A percentile compares a stretch with the other conserved stretches of the same genome.
Conservation (phyloP, 1,140 invertebrate genomes). For the Coenobita brevimanus region DNA sequence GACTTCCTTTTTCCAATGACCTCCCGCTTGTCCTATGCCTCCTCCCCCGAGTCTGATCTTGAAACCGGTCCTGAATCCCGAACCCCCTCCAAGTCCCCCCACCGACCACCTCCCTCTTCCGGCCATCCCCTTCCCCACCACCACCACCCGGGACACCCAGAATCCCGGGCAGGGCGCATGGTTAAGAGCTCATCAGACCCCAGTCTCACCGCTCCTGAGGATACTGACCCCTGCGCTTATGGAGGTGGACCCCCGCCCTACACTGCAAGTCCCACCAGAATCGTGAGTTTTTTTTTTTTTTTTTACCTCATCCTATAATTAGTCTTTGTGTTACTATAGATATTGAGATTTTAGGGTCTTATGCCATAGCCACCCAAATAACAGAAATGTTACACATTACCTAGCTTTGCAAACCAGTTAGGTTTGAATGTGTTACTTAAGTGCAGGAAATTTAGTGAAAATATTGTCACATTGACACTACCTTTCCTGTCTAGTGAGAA, state of each 20-base stretch:
- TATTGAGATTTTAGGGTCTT: too few species aligned
- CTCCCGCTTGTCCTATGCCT: conserved; percentile 94
- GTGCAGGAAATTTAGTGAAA: too few species aligned
- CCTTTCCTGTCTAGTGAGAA: too few species aligned
- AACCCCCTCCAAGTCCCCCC: conserved; percentile 72
- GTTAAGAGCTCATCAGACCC: conserved; percentile 91
- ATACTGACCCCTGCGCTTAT: conserved; percentile 75
- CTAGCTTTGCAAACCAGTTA: too few species aligned
- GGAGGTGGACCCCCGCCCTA: conserved; percentile 86
- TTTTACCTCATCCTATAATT: too few species aligned
- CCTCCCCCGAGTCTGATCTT: conserved; percentile 92
- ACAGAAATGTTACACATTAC: too few species aligned
- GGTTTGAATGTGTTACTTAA: too few species aligned
- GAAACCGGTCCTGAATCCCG: conserved; percentile 77
- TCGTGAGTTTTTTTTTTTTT: conserved; percentile 69
- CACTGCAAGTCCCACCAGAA: conserved; percentile 73
- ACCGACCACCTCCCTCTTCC: conserved; percentile 72
- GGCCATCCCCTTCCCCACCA: conserved; percentile 38
- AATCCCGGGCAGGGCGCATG: conserved; percentile 74
- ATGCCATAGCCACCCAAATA: too few species aligned
- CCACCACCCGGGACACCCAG: conserved; percentile 39
- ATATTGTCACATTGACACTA: too few species aligned
- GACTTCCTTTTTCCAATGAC: conserved; percentile 99
- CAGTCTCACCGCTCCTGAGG: conserved; percentile 83
- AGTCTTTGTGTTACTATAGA: too few species aligned